Evolutionary conservation across 2,797 vertebrate species (phyloP), one percentile per base, ranked within the genome.

Genomic region (Argyrosomus regius): DNA sequence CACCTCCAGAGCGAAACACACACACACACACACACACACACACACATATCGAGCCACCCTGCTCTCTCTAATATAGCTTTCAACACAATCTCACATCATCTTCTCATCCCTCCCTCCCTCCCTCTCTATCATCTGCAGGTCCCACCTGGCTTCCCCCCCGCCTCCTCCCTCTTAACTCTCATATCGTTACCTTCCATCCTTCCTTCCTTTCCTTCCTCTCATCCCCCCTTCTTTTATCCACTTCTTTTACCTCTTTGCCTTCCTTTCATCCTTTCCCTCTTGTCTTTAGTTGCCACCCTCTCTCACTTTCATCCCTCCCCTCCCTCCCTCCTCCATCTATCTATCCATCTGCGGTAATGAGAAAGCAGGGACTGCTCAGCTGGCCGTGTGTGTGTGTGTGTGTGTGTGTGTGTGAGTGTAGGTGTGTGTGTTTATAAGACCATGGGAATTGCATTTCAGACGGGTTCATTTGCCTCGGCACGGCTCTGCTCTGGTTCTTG

Each of bases 361-460:
- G 91, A 92, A 90, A 88, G 82, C 86, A 53, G 87, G 78, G 86
- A 88, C 76, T 72, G 83, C 88, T 90, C 80, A 88, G 80, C 79
- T 77, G 72, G 75, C 71, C 75, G 75, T 66, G 64, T 84, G 69
- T 74, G 49, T 66, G 53, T 77, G 58, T 72, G 58, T 61, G 60
- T 61, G 22, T 22, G 22, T 22, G 22, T 22, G 22, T 22, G 69
- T 74, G 43, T 62, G 53, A 88, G 68, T 57, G 58, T 77, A 49
- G 77, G 10, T 58, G 77, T 68, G 78, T 81, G 78, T 72, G 85
- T 85, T 76, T 85, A 85, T 88, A 78, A 75, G 73, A 69, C 78
- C 76, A 80, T 18, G 72, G 88, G 93, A 90, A 94, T 89, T 92
- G 89, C 91, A 93, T 92, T 93, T 93, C 85, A 89, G 86, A 89